Base-by-base conservation (phyloP, 92 coral and sea anemone genomes). In the Phymanthus crucifer region DNA sequence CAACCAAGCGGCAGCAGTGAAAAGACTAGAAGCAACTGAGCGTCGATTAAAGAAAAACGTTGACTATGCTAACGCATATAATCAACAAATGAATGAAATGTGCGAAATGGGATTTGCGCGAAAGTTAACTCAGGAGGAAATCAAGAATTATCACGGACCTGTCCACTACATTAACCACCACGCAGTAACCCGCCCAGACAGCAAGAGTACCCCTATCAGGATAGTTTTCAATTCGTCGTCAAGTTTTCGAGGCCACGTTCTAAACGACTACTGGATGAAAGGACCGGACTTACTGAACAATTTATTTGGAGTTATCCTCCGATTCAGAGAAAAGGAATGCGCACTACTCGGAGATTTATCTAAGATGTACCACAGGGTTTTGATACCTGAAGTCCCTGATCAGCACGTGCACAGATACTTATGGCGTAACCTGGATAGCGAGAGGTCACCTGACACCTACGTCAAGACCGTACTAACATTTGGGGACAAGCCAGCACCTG, bases 351-450 rank as follows among this genome's bases (percentile, higher is more conserved):
- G 88, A 9, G 88, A 90, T 76, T 35, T 90, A 6, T 83, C 82
- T 1, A 87, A 87, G 77, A 86, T 86, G 94, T 90, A 83, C 48
- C 89, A 90, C 71, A 48, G 83, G 23, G 58, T 86, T 18, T 57
- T 79, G 50, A 86, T 90, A 18, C 85, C 93, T 65, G 72, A 8
- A 16, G 76, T 76, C 58, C 45, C 52, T 21, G 93, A 90, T 45
- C 93, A 86, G 72, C 90, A 90, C 32, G 86, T 86, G 3, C 90
- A 83, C 61, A 85, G 90, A 23, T 90, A 73, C 74, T 81, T 90
- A 6, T 86, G 93, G 93, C 61, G 93, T 40, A 73, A 86, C 78
- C 66, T 86, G 87, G 86, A 86, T 17, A 82, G 85, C 9, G 47
- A 78, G 0, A 14, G 83, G 70, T 67, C 71, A 61, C 88, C 93